Evolutionary conservation across 1,140 invertebrate genomes (phyloP), one percentile per base, ranked within the genome.

Genomic region (Drosophila nigrodunni): DNA sequence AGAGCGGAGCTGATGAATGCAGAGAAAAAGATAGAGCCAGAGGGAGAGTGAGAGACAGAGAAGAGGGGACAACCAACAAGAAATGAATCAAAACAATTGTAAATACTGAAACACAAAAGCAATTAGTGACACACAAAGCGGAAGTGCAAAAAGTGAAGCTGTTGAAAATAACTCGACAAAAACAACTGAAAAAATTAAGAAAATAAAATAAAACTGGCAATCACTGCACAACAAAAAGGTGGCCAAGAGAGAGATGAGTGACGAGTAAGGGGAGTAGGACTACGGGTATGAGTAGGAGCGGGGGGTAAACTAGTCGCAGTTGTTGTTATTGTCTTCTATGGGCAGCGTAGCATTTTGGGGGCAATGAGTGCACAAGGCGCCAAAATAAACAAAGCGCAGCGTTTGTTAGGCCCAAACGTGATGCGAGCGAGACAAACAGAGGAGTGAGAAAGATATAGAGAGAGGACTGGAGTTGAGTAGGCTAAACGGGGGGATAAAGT

Each of bases 51-150:
- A 21, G 54, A 62, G 15, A 11, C 35, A 11, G 39, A 7, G 57
- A 7, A 13, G 11, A 9, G 4, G 11, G 54, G 18, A 2, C 25
- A 15, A 30, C 62, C 34, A 72, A 74, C 64, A 74, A 88, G 83
- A 88, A 87, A 87, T 87, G 83, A 87, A 87, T 87, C 83, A 87
- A 87, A 88, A 87, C 85, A 87, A 87, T 87, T 87, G 83, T 87
- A 87, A 87, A 87, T 87, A 87, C 73, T 88, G 83, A 81, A 87
- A 88, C 83, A 88, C 83, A 87, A 87, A 87, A 87, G 83, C 83
- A 87, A 87, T 87, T 87, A 87, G 83, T 87, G 83, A 88, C 83
- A 87, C 80, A 87, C 83, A 87, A 87, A 87, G 83, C 83, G 83
- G 83, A 87, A 87, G 83, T 87, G 83, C 77, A 87, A 87, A 87